Evolutionary conservation across 1,140 invertebrate genomes (phyloP), one percentile per base, ranked within the genome.

Genomic region (Aphis craccivora): DNA sequence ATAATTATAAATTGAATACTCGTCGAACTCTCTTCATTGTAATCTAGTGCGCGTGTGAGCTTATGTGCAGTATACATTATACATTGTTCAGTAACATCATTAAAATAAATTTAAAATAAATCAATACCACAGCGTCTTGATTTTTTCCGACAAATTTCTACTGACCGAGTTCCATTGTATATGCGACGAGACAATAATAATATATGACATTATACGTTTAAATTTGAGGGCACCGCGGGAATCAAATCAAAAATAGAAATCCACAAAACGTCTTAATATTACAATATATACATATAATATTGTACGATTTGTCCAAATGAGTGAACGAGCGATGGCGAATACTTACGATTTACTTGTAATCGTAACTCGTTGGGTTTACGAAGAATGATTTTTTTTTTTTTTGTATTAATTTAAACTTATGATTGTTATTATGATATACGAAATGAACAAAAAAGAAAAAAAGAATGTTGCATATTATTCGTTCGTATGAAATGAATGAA

Each of bases 91-190:
- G 60, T n/a, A 76, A 87, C 43, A 87, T 45, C 35, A 20, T 48
- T 88, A 55, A 55, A 37, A 55, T 35, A 20, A 37, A 89, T 37
- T 37, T 55, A 89, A 89, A 55, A 55, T 23, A 89, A 89, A 89
- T 55, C 48, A 37, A 89, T 89, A 88, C 25, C 25, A 11, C 87
- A 37, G n/a, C 35, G 30, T 88, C 51, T 55, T 37, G 43, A 89
- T 89, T 37, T 89, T 76, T 89, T 40, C 51, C 30, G 35, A 48
- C n/a, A 88, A 88, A 88, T 53, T 53, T 89, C 87, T 55, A 55
- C n/a, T 55, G 87, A 37, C 87, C 87, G 48, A 89, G n/a, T 55
- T 53, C 87, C 53, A 89, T 89, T 55, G 87, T 55, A n/a, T n/a
- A 35, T 35, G 25, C 43, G 86, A 89, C 7, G 87, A 88, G 87